Percentiles rank a stretch among this genome's conserved stretches.
These are phyloP conservation scores for Clarias pachynema DNA, from an alignment of 2,797 vertebrate species.

Conservation along the genomic window DNA sequence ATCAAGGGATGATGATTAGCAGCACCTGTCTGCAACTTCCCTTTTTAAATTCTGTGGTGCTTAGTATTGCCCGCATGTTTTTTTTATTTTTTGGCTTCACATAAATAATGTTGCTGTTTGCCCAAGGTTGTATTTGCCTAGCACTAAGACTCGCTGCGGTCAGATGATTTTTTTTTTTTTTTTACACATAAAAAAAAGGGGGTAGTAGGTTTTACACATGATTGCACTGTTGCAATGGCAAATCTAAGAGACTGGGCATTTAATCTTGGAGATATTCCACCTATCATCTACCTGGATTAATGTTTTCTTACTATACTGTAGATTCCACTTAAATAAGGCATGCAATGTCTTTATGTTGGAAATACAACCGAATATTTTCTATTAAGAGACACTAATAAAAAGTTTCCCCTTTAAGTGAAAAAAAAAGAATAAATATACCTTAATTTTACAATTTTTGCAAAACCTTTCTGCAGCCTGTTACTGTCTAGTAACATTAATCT, in stretches of 20 bases:
- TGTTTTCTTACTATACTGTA: neutral
- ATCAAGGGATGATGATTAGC: too few species aligned
- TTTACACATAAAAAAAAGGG: too few species aligned
- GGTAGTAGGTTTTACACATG: too few species aligned
- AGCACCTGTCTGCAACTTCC: too few species aligned
- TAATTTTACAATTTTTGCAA: neutral
- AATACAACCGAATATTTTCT: neutral
- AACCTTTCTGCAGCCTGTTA: too few species aligned
- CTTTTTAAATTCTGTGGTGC: too few species aligned
- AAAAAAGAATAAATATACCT: neutral
- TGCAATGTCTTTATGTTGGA: neutral
- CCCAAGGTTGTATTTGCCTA: too few species aligned
- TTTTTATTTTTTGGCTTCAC: too few species aligned
- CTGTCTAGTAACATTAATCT: neutral
- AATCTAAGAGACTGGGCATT: neutral
- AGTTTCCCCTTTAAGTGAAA: neutral
- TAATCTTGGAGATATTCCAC: neutral
- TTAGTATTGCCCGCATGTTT: too few species aligned
- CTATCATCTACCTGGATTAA: neutral
- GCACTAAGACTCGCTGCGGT: too few species aligned
- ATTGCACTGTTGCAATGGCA: neutral
- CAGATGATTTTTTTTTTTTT: too few species aligned
- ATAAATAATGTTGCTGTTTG: too few species aligned
- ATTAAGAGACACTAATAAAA: neutral
- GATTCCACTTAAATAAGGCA: neutral